Base-by-base conservation (phyloP, 2,888 invertebrate species). In the Epinotia brunnichana region DNA sequence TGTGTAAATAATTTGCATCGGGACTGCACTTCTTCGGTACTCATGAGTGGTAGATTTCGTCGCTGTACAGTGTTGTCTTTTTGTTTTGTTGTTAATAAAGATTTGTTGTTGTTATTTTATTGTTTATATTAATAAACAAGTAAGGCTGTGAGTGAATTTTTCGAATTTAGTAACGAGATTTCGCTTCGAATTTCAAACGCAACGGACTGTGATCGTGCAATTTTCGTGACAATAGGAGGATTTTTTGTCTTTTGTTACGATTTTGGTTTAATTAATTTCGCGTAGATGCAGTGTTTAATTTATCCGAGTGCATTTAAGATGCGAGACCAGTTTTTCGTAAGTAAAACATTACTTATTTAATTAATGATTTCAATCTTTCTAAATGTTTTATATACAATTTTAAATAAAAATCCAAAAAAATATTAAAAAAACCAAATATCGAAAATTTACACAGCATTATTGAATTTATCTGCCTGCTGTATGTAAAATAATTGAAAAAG, bases 1-100 rank as follows among this genome's bases (percentile, higher is more conserved):
- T 74, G 77, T 79, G 89, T 92, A 92, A 92, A 92, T 93, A 92
- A 90, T 90, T 92, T 91, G 92, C 92, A 92, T 90, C 76, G 78
- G 75, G 82, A 87, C 85, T 92, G 92, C 92, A 92, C 84, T 83
- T 81, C 76, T 76, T 60, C 76, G 89, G 89, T 83, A 84, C 92
- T 93, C 76, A 93, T 93, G 77, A 93, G 92, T 91, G 92, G 91
- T 92, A 83, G 76, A 76, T 79, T 81, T 79, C 73, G 89, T 91
- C 92, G 87, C 93, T 92, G 84, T 88, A 85, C 79, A 92, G 92
- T 91, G 91, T 88, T 85, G 75, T 75, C 54, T 77, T 77, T 82
- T 83, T 83, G 75, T 78, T 78, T 76, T 77, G 75, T 71, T 74
- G 77, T 77, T 78, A 73, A 75, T 76, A 71, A 63, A 75, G 82